Evolutionary conservation across 2,888 invertebrate species (phyloP).

Genomic region (Shargacucullia verbasci): DNA sequence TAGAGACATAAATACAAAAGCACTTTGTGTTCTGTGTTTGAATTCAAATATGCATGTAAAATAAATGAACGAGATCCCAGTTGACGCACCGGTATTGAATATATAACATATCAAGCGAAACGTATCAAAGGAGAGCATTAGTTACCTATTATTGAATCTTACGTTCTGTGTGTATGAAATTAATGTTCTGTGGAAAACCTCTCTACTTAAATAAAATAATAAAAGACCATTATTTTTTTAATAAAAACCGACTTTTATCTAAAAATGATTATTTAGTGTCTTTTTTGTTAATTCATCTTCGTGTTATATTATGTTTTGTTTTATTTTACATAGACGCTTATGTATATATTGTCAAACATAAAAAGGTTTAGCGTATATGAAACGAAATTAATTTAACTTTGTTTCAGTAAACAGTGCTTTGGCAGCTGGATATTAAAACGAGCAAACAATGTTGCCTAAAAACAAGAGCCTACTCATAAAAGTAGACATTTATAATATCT

Average conservation of each 20-base stretch:
- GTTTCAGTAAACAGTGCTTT: slow-evolving; percentile 23
- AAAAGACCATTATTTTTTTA: slow-evolving; percentile 20
- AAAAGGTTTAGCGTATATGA: slow-evolving; percentile 24
- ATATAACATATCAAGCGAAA: background rate
- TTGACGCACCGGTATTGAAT: background rate
- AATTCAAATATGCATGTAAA: background rate
- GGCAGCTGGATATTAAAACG: slow-evolving; percentile 28
- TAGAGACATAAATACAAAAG: no score
- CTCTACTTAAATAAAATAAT: slow-evolving; percentile 25
- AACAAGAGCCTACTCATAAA: slow-evolving; percentile 11
- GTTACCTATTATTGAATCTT: slow-evolving; percentile 2
- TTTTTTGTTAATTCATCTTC: slow-evolving; percentile 16
- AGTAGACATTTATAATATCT: background rate
- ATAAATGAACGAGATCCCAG: background rate
- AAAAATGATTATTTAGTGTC: slow-evolving; percentile 15
- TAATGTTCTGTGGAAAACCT: slow-evolving; percentile 30
- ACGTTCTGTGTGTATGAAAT: slow-evolving; percentile 10
- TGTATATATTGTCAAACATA: slow-evolving; percentile 26
- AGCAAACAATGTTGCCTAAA: slow-evolving; percentile 24
- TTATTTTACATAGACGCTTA: slow-evolving; percentile 20
- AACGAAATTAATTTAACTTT: slow-evolving; percentile 40
- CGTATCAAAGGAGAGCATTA: no score
- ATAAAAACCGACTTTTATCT: slow-evolving; percentile 24
- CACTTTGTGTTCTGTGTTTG: no score
- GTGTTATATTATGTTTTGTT: slow-evolving; percentile 21